These are phyloP conservation scores for Junonia oenone DNA, from an alignment of 2,888 invertebrate genomes.

Conservation along the genomic window DNA sequence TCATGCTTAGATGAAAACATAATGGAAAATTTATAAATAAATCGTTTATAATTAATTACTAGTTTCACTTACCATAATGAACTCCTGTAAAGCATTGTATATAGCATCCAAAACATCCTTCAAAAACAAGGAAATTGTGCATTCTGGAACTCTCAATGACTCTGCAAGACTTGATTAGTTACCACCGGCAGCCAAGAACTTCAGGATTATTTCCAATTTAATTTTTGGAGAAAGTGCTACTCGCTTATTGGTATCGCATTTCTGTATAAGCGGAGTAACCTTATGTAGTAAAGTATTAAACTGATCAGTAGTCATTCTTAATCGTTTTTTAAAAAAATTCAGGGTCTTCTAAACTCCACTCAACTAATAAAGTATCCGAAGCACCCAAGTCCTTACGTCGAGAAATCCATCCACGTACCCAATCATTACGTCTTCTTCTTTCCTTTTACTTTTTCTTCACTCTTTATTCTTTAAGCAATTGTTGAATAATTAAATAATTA, in stretches of 20 bases:
- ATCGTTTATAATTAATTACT: constrained; percentile 36
- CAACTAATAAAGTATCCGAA: too few relatives aligned
- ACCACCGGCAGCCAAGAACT: constrained; percentile 9
- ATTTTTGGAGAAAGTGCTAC: constrained; percentile 32
- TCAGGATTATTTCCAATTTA: constrained; percentile 8
- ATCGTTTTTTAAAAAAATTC: constrained; percentile 35
- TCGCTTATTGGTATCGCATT: constrained; percentile 35
- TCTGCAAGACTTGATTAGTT: constrained; percentile 36
- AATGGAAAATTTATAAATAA: constrained; percentile 26
- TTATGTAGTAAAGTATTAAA: constrained; percentile 36
- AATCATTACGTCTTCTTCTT: constrained; percentile 35
- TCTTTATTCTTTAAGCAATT: too few relatives aligned
- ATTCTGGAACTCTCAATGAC: constrained; percentile 43
- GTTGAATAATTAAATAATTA: too few relatives aligned
- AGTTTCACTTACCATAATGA: constrained; percentile 32
- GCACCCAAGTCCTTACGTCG: too few relatives aligned
- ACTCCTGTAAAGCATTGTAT: constrained; percentile 34
- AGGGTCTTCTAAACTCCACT: constrained; percentile 37
- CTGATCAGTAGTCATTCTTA: constrained; percentile 36
- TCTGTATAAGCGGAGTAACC: constrained; percentile 35
- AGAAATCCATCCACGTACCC: too few relatives aligned
- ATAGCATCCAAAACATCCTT: constrained; percentile 42
- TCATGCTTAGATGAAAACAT: constrained; percentile 23
- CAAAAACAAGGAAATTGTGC: constrained; percentile 40
- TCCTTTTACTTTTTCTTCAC: constrained; percentile 34